phyloP scores from a whole-genome alignment of 2,888 invertebrate species.

The Arctia plantaginis region DNA sequence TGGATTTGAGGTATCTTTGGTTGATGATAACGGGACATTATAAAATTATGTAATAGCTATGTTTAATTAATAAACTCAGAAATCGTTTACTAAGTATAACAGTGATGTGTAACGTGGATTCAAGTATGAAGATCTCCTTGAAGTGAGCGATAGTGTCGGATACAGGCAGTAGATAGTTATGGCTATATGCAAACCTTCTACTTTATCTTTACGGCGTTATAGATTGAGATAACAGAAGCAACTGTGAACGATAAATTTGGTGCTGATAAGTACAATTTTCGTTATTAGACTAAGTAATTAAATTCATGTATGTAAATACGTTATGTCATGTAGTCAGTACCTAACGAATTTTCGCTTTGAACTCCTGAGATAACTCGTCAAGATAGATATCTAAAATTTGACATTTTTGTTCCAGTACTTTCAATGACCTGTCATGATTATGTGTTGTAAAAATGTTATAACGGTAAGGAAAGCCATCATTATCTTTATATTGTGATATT shows the following conservation, averaged over 20 bases:
- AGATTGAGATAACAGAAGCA: slow-evolving; percentile 49
- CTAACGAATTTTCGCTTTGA: not conserved
- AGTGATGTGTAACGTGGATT: slow-evolving; percentile 43
- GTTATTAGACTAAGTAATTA: slow-evolving; percentile 23
- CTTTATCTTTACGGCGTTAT: slow-evolving; percentile 49
- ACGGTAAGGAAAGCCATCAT: not conserved
- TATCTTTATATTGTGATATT: not conserved
- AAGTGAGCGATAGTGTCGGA: slow-evolving; percentile 64
- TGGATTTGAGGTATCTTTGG: slow-evolving; percentile 62
- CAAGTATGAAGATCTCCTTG: slow-evolving; percentile 57
- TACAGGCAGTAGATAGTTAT: slow-evolving; percentile 44
- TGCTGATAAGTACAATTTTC: slow-evolving; percentile 40
- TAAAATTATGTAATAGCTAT: slow-evolving; percentile 1
- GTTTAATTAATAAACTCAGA: not conserved
- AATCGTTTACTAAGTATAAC: not conserved
- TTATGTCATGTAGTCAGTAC: not conserved
- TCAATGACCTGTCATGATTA: not conserved
- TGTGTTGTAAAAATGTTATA: not conserved
- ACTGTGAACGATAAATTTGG: slow-evolving; percentile 44
- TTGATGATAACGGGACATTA: slow-evolving; percentile 47
- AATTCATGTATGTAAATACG: slow-evolving; percentile 16
- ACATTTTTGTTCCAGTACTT: not conserved
- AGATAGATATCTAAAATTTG: not conserved
- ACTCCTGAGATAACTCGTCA: not conserved
- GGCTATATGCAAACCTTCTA: slow-evolving; percentile 28